Base-by-base conservation (phyloP, 2,888 invertebrate species). In the Tetranychus truncatus region DNA sequence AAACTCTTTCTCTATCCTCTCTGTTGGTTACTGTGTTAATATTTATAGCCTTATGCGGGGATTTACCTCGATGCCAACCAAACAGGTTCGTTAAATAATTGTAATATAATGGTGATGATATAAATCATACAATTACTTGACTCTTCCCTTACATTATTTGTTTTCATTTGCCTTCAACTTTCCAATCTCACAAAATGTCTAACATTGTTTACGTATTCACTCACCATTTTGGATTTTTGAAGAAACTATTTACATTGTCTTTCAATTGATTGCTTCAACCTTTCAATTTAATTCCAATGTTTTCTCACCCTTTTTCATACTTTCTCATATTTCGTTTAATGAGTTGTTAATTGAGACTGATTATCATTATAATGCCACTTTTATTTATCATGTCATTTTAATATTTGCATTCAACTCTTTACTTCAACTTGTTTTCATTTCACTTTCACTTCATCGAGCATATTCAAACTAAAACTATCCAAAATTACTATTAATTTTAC, bases 21-120 rank as follows among this genome's bases (percentile, higher is more conserved):
- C 55, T 55, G 55, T 55, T 15, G 15, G 9, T 55, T 15, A 55
- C 55, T 55, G 34, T 34, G 18, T 66, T 20, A 66, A 66, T 20
- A 66, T 66, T 7, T 73, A 72, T 65, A 77, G 77, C 75, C 74
- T 77, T 46, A 75, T 73, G 73, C 75, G 77, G 74, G 77, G 77
- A 77, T 77, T 77, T 71, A 75, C 77, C 20, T 77, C 77, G 75
- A 77, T 77, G 77, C 77, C 77, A 24, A 46, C 77, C 66, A 77
- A 75, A 72, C 72, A 72, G 72, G 72, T 72, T 72, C 45, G 72
- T 72, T 34, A 21, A 69, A 18, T 69, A 55, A 34, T 34, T 69
- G n/a, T 21, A 69, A 20, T 21, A 9, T 69, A 69, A 69, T 18
- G 15, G n/a, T 69, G 9, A 69, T 34, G 34, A 34, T 34, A 34